phyloP scores from a whole-genome alignment of 2,888 invertebrate genomes.

The Drosophila crucigera region DNA sequence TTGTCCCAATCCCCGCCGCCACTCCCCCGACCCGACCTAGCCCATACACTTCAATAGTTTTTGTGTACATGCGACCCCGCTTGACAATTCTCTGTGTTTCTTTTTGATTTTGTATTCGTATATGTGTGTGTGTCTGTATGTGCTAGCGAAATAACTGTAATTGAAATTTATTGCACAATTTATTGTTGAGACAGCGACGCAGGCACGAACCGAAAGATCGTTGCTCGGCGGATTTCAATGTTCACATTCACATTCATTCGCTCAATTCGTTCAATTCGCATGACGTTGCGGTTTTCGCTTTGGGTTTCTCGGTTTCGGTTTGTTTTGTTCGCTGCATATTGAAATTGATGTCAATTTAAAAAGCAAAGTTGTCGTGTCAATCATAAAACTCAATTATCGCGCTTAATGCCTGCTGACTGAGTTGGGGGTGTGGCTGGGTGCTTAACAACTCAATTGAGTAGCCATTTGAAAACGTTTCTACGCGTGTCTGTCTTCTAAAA shows the following conservation, averaged over 20 bases:
- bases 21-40: not conserved
- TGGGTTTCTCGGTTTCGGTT: slow-evolving; percentile 26
- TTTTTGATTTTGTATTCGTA: slow-evolving; percentile 19
- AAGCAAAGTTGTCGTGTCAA: slow-evolving; percentile 81
- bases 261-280: slow-evolving; percentile 42
- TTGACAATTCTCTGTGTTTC: slow-evolving; percentile 18
- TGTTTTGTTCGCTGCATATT: slow-evolving; percentile 75
- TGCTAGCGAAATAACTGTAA: slow-evolving; percentile 79
- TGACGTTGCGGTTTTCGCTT: slow-evolving; percentile 37
- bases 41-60: slow-evolving; percentile 53
- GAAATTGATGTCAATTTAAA: slow-evolving; percentile 83
- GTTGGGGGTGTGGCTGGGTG: slow-evolving; percentile 28
- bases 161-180: slow-evolving; percentile 85
- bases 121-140: slow-evolving; percentile 25
- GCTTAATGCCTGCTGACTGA: slow-evolving; percentile 21
- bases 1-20: slow-evolving; percentile 23
- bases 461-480: slow-evolving; percentile 73
- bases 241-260: slow-evolving; percentile 30
- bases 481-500: slow-evolving; percentile 63
- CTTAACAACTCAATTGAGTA: slow-evolving; percentile 77
- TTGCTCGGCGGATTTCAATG: slow-evolving; percentile 53
- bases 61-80: slow-evolving; percentile 27
- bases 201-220: slow-evolving; percentile 43
- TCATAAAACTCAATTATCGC: slow-evolving; percentile 82
- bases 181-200: slow-evolving; percentile 77